Percentiles rank a stretch among this genome's conserved stretches.
Conservation (phyloP, 1,140 invertebrate species). For the Frieseomelitta varia region DNA sequence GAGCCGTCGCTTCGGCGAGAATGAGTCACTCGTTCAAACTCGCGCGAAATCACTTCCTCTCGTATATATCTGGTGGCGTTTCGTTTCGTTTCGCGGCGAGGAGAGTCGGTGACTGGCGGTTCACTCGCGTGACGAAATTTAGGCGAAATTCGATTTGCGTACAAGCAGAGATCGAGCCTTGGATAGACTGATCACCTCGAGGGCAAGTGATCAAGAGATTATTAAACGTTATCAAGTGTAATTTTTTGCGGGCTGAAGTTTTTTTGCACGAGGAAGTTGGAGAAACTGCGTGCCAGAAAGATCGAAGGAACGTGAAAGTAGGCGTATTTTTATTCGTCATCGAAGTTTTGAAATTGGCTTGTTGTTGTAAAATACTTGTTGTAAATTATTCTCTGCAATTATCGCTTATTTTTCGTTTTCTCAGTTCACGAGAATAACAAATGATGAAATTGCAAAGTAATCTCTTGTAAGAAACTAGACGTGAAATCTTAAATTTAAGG, state of each 20-base stretch:
- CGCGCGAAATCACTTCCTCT: slow-evolving; percentile 21
- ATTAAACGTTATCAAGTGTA: not conserved
- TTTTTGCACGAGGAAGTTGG: not conserved
- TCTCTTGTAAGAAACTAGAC: too few species aligned
- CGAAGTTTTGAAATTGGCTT: not conserved
- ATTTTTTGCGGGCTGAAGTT: not conserved
- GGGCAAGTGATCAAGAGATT: not conserved
- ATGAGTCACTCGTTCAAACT: slow-evolving; percentile 11
- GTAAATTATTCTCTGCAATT: too few species aligned
- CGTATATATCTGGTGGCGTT: not conserved
- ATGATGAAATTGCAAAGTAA: too few species aligned
- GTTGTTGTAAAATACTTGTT: too few species aligned
- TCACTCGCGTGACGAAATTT: not conserved
- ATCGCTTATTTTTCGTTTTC: not conserved
- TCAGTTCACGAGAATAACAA: not conserved
- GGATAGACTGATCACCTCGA: not conserved
- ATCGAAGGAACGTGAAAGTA: not conserved
- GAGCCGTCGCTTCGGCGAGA: not conserved
- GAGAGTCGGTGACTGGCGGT: not conserved
- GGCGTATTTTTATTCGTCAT: too few species aligned
- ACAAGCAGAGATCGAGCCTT: not conserved
- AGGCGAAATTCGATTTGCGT: not conserved
- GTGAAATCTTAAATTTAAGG: too few species aligned
- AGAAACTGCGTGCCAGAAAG: not conserved
- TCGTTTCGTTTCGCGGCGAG: not conserved